Evolutionary conservation across 2,113 vertebrate species (phyloP), one percentile per base, ranked within the genome.

Genomic region (Myotis lucifugus): DNA sequence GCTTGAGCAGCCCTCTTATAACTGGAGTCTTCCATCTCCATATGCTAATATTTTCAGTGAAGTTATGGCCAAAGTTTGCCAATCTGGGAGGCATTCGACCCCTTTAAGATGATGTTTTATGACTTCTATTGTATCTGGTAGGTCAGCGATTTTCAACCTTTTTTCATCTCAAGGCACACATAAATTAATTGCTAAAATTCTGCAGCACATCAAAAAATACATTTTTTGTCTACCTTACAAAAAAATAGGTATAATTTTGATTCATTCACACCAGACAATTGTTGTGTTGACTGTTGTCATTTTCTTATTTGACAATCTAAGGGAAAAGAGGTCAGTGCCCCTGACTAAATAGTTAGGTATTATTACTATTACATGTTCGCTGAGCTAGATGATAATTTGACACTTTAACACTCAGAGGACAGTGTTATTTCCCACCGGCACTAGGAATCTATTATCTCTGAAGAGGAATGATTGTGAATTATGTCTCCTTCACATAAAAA

Each of bases 51-150:
- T 6, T 50, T 19, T 48, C 56, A 78, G 32, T 91, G 54, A 94
- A 83, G 69, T 70, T 74, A 52, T 3, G 70, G 32, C 8, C 23
- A 52, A 25, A 3, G 14, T 64, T 25, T 77, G 6, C 34, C 76
- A 61, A 48, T 72, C 4, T n/a, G 40, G 29, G 40, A 92, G 32
- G n/a, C 1, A 29, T 48, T 2, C 72, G 17, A 50, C 29, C n/a
- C 74, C 37, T n/a, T 40, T 78, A 91, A n/a, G n/a, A 85, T 91
- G 56, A 78, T 56, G 56, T 96, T 88, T 61, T 76, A 34, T 95
- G 15, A 48, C 56, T 81, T 93, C 42, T 86, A 8, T 81, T n/a
- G n/a, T 92, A 29, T 37, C 27, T 85, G 13, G 14, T 67, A 67
- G 64, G 64, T n/a, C 32, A 67, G 64, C 15, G 14, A 17, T 67